A percentile compares a stretch with the other conserved stretches of the same genome.
phyloP scores from a whole-genome alignment of 2,888 invertebrate species.

The Ecliptopera silaceata region DNA sequence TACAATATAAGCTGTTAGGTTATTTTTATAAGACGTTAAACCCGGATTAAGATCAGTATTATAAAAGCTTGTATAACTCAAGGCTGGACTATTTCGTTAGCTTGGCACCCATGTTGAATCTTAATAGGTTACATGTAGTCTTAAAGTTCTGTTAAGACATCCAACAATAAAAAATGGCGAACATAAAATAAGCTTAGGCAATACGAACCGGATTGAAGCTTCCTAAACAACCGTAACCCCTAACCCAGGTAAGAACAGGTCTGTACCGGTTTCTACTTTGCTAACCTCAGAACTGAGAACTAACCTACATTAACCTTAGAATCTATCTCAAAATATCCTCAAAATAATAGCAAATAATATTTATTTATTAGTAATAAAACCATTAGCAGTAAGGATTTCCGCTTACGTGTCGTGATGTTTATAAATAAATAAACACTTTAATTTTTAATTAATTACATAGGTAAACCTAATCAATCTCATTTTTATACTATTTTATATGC shows the following conservation, averaged over 20 bases:
- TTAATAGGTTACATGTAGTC: no score
- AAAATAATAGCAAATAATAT: neutral
- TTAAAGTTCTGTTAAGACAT: neutral
- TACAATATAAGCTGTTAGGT: constrained; percentile 1
- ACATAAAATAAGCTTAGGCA: neutral
- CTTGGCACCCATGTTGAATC: no score
- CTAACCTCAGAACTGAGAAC: constrained; percentile 8
- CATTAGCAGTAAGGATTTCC: constrained; percentile 22
- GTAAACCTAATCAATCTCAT: no score
- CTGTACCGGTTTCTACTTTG: constrained; percentile 7
- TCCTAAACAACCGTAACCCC: constrained; percentile 5
- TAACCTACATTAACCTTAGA: constrained; percentile 15
- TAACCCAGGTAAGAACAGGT: constrained; percentile 13
- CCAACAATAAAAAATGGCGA: neutral
- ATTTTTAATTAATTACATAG: no score
- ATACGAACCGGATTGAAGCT: neutral
- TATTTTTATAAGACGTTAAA: constrained; percentile 6
- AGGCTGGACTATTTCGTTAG: neutral
- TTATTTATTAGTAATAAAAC: neutral
- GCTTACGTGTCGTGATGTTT: constrained; percentile 13
- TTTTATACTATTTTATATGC: no score
- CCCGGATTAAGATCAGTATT: constrained; percentile 8
- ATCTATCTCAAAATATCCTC: no score
- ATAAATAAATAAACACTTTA: no score
- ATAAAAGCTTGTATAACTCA: neutral